Evolutionary conservation across 2,797 vertebrate genomes (phyloP).

Genomic region (Gorsachius magnificus): DNA sequence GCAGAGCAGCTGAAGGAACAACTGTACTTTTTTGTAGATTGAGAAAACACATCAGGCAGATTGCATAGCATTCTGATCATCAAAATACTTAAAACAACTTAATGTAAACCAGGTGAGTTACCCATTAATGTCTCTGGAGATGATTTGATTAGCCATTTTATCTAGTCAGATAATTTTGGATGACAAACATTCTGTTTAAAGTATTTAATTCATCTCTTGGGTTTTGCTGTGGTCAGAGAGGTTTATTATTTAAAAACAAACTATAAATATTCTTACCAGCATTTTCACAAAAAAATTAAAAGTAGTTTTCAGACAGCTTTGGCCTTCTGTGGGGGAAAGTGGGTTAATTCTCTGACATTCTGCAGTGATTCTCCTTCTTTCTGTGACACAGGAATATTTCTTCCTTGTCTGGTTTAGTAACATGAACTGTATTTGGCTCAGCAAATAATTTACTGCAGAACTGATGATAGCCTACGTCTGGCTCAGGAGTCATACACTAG

Average conservation of each 20-base stretch:
- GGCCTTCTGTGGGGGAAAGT: neutral
- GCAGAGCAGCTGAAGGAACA: neutral
- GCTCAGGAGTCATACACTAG: neutral
- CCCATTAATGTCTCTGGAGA: neutral
- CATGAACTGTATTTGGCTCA: neutral
- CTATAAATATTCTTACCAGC: neutral
- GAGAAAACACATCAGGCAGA: neutral
- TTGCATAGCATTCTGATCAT: neutral
- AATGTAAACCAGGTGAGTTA: constrained; percentile 2
- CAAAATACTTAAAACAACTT: neutral
- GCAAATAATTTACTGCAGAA: neutral
- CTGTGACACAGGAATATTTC: neutral
- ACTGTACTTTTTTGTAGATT: neutral
- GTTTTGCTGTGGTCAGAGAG: neutral
- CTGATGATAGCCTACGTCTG: neutral
- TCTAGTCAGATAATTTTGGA: neutral
- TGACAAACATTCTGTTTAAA: neutral
- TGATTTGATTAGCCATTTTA: neutral
- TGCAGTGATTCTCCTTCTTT: neutral
- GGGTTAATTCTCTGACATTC: neutral
- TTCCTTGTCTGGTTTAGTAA: neutral
- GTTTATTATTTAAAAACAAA: neutral
- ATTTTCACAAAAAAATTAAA: neutral
- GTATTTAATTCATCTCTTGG: neutral
- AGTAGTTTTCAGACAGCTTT: neutral